Conservation (phyloP, 2,797 vertebrate genomes). For the Delichon dasypus region DNA sequence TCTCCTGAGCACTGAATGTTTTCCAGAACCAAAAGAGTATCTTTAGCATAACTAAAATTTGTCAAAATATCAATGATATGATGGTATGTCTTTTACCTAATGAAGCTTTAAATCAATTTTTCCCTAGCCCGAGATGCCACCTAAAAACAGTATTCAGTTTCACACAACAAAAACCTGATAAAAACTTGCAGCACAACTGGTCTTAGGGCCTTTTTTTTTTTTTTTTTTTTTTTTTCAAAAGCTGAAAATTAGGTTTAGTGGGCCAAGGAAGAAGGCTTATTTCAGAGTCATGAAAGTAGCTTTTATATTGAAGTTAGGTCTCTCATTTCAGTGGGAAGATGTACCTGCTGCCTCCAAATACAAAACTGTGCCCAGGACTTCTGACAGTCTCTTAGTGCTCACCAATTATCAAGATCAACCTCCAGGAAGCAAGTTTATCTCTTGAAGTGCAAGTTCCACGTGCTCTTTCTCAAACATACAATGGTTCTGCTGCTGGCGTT, state of each 20-base stretch:
- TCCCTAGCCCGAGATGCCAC: background rate
- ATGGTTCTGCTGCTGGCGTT: background rate
- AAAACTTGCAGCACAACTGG: background rate
- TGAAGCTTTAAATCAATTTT: background rate
- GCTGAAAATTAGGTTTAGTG: background rate
- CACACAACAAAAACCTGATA: background rate
- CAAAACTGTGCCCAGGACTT: background rate
- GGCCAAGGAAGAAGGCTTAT: background rate
- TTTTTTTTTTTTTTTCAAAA: background rate
- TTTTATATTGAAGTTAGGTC: background rate
- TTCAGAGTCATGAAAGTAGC: background rate
- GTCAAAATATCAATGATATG: background rate
- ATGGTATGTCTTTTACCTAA: background rate
- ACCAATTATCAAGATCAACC: fast-evolving
- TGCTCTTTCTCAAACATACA: background rate
- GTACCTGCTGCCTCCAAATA: background rate
- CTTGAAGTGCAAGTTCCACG: background rate
- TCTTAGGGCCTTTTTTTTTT: background rate
- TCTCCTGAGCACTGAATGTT: background rate
- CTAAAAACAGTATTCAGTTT: background rate
- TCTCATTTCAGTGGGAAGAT: background rate
- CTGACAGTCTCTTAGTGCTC: background rate
- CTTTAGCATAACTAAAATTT: slow-evolving; percentile 1
- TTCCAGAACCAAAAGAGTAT: background rate
- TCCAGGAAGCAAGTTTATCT: background rate